These are phyloP conservation scores for Conger conger DNA, from an alignment of 2,113 vertebrate genomes.

Conservation along the genomic window DNA sequence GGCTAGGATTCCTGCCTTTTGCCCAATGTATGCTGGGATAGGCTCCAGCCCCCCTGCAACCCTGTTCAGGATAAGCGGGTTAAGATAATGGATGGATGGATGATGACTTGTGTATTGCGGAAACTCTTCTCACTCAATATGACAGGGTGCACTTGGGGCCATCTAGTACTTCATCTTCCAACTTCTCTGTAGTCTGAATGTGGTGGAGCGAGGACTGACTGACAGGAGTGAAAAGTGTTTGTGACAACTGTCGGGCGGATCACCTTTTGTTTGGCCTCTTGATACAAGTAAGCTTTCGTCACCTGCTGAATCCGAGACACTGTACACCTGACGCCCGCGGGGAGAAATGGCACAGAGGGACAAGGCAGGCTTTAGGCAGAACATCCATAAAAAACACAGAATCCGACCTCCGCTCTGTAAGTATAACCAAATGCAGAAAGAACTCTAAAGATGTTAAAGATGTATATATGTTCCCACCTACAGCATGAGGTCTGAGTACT, in stretches of 20 bases:
- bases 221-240: neutral
- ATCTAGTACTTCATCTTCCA: neutral
- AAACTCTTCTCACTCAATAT: neutral
- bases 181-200: neutral
- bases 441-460: neutral
- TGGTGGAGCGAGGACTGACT: neutral
- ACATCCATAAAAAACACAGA: neutral
- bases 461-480: neutral
- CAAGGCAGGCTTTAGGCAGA: neutral
- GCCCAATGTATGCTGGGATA: no score
- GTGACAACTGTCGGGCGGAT: neutral
- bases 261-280: constrained; percentile 57
- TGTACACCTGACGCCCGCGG: neutral
- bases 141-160: neutral
- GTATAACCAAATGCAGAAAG: neutral
- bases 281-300: constrained; percentile 35
- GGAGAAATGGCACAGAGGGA: neutral
- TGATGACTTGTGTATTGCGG: neutral
- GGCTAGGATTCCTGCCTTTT: no score
- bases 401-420: neutral
- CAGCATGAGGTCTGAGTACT: neutral
- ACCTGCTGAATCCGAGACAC: constrained; percentile 3
- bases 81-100: no score
- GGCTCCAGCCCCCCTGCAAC: no score
- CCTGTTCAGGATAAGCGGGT: no score